Base-by-base conservation (phyloP, 1,140 invertebrate genomes). In the Micrasema minimum region DNA sequence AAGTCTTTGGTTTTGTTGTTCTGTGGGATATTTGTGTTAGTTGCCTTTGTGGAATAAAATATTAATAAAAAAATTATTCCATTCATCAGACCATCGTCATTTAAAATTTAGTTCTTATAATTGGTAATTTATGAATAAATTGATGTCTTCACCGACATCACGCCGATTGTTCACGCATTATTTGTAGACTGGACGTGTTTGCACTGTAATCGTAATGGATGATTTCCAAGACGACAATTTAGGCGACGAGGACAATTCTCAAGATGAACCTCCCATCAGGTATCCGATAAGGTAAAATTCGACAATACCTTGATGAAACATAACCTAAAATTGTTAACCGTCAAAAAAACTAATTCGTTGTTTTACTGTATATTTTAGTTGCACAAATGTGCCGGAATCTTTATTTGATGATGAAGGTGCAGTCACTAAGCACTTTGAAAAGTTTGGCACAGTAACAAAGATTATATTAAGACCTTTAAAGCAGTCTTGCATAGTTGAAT, bases 341-440 rank as follows among this genome's bases (percentile, higher is more conserved):
- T 20, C 14, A 37, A 3, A 62, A 3, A 62, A 31, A 57, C 11
- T 31, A 14, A 31, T 31, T 31, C 0, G 22, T 23, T 48, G 11
- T 43, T 10, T 57, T 18, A 66, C 45, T 51, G 37, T 43, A 26
- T 57, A 70, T 9, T 72, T 20, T 59, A 89, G 88, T 51, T 91
- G 90, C 74, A 80, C 83, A 9, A 83, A 90, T 75, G 89, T 91
- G 23, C 90, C 90, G 1, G 85, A 88, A 65, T 76, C 81, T 3
- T 82, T 92, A 43, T 85, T 91, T n/a, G 80, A 78, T 18, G 79
- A 88, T 72, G 85, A 87, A 75, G 59, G 43, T n/a, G 78, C 85
- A 50, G 90, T 89, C 2, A 89, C 88, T 69, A 83, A 86, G 57
- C 88, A 91, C 76, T 92, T 92, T 66, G 80, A 83, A 7, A 85